Conservation (phyloP, 2,888 invertebrate genomes). For the Nysson spinosus region DNA sequence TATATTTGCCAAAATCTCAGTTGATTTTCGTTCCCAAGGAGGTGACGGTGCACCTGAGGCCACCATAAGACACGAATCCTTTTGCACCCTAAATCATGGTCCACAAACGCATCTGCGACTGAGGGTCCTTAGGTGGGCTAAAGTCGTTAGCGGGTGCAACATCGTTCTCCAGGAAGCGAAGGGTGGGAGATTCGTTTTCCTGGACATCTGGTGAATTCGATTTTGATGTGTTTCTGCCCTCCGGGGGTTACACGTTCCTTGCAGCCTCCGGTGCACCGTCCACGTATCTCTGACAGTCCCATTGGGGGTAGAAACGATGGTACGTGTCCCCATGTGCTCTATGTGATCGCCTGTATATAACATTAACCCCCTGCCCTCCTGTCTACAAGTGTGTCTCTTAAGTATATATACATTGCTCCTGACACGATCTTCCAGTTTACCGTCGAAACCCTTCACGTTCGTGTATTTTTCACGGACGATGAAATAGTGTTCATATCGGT, state of each 20-base stretch:
- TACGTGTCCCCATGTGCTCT: conserved; percentile 50
- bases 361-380: conserved; percentile 26
- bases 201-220: conserved; percentile 77
- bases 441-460: conserved; percentile 15
- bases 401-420: conserved; percentile 25
- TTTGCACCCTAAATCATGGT: conserved; percentile 38
- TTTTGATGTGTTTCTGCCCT: conserved; percentile 76
- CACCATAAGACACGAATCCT: conserved; percentile 34
- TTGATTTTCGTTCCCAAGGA: conserved; percentile 24
- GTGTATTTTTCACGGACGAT: conserved; percentile 16
- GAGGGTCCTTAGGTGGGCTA: conserved; percentile 51
- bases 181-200: conserved; percentile 63
- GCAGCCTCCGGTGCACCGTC: conserved; percentile 13
- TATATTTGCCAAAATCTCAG: conserved; percentile 25
- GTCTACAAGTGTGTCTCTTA: conserved; percentile 30
- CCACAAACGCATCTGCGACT: conserved; percentile 57
- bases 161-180: conserved; percentile 37
- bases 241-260: conserved; percentile 53
- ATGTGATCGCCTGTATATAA: conserved; percentile 24
- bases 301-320: conserved; percentile 58
- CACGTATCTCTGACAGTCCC: conserved; percentile 61
- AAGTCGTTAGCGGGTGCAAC: conserved; percentile 66
- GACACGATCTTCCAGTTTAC: conserved; percentile 40
- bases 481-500: neutral
- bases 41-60: conserved; percentile 48